Evolutionary conservation across 2,888 invertebrate genomes (phyloP), one percentile per base, ranked within the genome.

Genomic region (Drosophila kuntzei): DNA sequence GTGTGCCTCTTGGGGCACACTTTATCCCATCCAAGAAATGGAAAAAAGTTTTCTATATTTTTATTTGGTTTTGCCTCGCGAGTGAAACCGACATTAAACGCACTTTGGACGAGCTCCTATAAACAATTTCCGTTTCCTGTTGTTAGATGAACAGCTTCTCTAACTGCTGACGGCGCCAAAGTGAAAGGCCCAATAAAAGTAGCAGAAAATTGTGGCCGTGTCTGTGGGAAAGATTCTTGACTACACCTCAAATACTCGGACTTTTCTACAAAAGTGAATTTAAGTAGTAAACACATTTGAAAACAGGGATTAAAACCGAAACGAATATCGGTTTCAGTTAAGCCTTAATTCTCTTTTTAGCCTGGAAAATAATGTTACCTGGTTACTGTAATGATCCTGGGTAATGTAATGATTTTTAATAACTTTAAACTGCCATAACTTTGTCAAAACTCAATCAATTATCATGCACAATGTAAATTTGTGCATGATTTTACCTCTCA

Each of bases 121-220:
- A 76, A 84, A 75, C 84, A 83, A 86, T 80, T 83, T 85, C 87
- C 85, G 87, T 69, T 86, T 84, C 88, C 83, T 70, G 84, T 76
- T 83, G 71, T 60, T 67, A 70, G 76, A 67, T 60, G 76, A 83
- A 79, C 80, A 83, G 76, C 80, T 72, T 77, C 51, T 62, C 18
- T 47, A 47, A 32, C 29, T 47, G 18, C 18, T 18, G 37, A 50
- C 59, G 76, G 67, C 58, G 59, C 59, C 54, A 73, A 67, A 71
- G 70, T 79, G 80, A 87, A 76, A 58, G 75, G 53, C 66, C 71
- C 76, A 79, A 89, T 82, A 78, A 79, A 87, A 80, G 58, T 70
- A 69, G 50, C 63, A 61, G 63, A 63, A 75, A 79, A 77, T 75
- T 80, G 74, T 53, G 76, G 70, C 54, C 32, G 44, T 29, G 18